These are phyloP conservation scores for Sepiola atlantica DNA, from an alignment of 2,888 invertebrate genomes.

Conservation along the genomic window DNA sequence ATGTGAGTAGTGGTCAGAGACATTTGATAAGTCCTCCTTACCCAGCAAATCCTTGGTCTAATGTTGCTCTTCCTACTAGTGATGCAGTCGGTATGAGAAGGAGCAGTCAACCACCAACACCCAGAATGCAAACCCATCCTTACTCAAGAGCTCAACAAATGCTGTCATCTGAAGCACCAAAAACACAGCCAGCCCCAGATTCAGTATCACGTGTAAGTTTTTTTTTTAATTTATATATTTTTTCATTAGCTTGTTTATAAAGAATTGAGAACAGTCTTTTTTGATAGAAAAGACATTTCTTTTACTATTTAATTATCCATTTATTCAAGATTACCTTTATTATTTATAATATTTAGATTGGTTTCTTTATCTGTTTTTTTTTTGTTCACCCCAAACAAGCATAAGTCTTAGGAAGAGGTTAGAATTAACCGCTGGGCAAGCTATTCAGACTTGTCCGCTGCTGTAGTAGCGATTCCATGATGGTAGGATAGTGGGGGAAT, in stretches of 20 bases:
- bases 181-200: neutral
- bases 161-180: neutral
- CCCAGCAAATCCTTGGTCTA: neutral
- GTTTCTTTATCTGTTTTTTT: too few relatives aligned
- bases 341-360: too few relatives aligned
- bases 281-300: neutral
- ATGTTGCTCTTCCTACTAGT: neutral
- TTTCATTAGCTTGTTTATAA: neutral
- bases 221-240: neutral
- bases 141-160: neutral
- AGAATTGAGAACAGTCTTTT: neutral
- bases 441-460: too few relatives aligned
- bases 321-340: neutral
- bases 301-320: neutral
- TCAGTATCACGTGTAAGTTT: neutral
- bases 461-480: too few relatives aligned
- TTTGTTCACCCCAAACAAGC: too few relatives aligned
- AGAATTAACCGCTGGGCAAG: too few relatives aligned
- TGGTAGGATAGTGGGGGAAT: too few relatives aligned
- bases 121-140: neutral
- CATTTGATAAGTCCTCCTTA: conserved; percentile 21
- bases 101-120: neutral
- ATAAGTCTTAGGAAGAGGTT: too few relatives aligned
- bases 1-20: conserved; percentile 20
- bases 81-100: neutral